These are phyloP conservation scores for Apogon talboti DNA, from an alignment of 2,797 vertebrate genomes.

Conservation along the genomic window DNA sequence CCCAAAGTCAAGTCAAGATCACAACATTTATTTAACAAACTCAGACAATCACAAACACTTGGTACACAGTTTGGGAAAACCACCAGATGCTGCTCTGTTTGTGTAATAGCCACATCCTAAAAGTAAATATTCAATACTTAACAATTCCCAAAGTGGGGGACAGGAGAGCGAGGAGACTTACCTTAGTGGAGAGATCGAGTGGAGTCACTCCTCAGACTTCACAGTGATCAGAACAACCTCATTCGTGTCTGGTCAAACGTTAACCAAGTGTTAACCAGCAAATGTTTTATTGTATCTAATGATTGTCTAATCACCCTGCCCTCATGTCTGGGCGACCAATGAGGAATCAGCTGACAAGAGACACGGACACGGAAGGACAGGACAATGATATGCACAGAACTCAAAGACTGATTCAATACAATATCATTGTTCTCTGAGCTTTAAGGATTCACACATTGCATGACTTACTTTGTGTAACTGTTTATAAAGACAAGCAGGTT, in stretches of 20 bases:
- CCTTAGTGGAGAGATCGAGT: slow-evolving; percentile 70
- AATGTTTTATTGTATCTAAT: slow-evolving; percentile 88
- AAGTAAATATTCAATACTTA: slow-evolving; percentile 15
- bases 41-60: slow-evolving; percentile 4
- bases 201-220: slow-evolving; percentile 58
- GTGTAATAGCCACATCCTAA: neutral
- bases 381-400: slow-evolving; percentile 26
- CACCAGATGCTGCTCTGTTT: neutral
- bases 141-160: slow-evolving; percentile 15
- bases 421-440: neutral
- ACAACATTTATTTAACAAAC: slow-evolving; percentile 31
- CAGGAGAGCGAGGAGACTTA: slow-evolving; percentile 57
- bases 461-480: neutral
- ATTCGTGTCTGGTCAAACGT: slow-evolving; percentile 82
- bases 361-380: slow-evolving; percentile 43
- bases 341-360: slow-evolving; percentile 33
- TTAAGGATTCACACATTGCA: too few species aligned
- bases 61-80: slow-evolving; percentile 2
- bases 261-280: slow-evolving; percentile 79
- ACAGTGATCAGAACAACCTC: slow-evolving; percentile 51
- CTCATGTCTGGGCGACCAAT: slow-evolving; percentile 60
- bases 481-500: neutral
- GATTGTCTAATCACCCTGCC: slow-evolving; percentile 85
- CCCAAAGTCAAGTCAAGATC: slow-evolving; percentile 82
- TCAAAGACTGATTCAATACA: slow-evolving; percentile 19